Evolutionary conservation across 2,888 invertebrate genomes (phyloP), one percentile per base, ranked within the genome.

Genomic region (Mythimna albipuncta): DNA sequence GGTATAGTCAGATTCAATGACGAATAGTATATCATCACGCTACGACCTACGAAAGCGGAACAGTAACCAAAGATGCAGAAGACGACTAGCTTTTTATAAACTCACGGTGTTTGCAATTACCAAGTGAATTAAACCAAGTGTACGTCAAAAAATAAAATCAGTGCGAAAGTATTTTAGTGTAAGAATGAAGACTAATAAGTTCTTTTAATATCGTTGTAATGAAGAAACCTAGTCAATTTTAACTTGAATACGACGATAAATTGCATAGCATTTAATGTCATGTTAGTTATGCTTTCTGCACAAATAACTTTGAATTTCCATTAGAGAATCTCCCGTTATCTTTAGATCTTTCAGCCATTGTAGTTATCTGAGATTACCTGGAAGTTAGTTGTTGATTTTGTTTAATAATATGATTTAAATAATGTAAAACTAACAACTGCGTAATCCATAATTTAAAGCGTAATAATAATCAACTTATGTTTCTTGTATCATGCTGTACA

Each of bases 191-290:
- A 38, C n/a, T 38, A 38, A 67, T 26, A n/a, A 50, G 7, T 54
- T 68, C 58, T 64, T 68, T 65, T n/a, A 50, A 65, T 70, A 55
- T 64, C 57, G 52, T 69, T 70, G 16, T 79, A 52, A 72, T 73
- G 41, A 84, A 64, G 13, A 62, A 64, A 79, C 82, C 82, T 83
- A 83, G 82, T 83, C 82, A 85, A 73, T 82, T 72, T 3, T 61
- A 47, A 67, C 38, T 63, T 64, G 16, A 63, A 58, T 79, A 69
- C 64, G 44, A 61, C 67, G 59, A 70, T 68, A 67, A 65, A 54
- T 66, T 66, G 47, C 67, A 44, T 61, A 76, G 86, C 84, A 83
- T 83, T 76, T 71, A 77, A 69, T 64, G 58, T 59, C 50, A 64
- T 66, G 41, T 68, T 68, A 19, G 55, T 75, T 70, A 69, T 59